Evolutionary conservation across 1,140 invertebrate species (phyloP).

Genomic region (Agrypnia vestita): DNA sequence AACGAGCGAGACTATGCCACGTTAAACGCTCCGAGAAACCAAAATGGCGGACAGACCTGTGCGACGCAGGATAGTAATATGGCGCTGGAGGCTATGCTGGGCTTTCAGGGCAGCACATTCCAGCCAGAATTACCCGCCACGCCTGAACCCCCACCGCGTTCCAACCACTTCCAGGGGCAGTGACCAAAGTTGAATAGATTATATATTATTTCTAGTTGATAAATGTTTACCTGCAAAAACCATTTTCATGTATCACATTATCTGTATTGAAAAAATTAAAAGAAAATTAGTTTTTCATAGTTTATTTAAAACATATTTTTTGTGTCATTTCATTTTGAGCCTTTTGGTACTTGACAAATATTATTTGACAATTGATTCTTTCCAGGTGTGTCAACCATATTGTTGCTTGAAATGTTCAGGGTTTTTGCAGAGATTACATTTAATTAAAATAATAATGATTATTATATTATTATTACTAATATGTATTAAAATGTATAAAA

Average conservation of each 20-base stretch:
- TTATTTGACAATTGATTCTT: too few species aligned
- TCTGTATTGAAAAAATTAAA: too few species aligned
- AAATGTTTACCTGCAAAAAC: too few species aligned
- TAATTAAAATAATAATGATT: neutral
- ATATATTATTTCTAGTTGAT: neutral
- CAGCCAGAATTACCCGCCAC: slow-evolving; percentile 56
- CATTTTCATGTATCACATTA: too few species aligned
- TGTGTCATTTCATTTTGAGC: too few species aligned
- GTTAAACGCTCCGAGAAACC: slow-evolving; percentile 63
- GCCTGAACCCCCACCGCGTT: slow-evolving; percentile 53
- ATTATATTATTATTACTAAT: too few species aligned
- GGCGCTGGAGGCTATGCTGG: slow-evolving; percentile 67
- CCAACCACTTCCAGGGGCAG: slow-evolving; percentile 46
- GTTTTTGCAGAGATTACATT: slow-evolving; percentile 8
- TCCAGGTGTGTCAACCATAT: too few species aligned
- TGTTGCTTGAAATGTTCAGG: neutral
- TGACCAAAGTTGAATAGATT: neutral
- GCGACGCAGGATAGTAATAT: slow-evolving; percentile 48
- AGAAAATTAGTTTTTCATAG: too few species aligned
- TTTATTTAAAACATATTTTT: too few species aligned
- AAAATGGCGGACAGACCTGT: slow-evolving; percentile 1
- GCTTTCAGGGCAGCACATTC: slow-evolving; percentile 61
- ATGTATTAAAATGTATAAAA: slow-evolving; percentile 14
- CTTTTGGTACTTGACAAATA: too few species aligned
- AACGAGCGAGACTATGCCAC: slow-evolving; percentile 67